Percentiles rank a stretch among this genome's conserved stretches.
These are phyloP conservation scores for Oreochromis spilurus DNA, from an alignment of 2,113 vertebrate species.

Conservation along the genomic window DNA sequence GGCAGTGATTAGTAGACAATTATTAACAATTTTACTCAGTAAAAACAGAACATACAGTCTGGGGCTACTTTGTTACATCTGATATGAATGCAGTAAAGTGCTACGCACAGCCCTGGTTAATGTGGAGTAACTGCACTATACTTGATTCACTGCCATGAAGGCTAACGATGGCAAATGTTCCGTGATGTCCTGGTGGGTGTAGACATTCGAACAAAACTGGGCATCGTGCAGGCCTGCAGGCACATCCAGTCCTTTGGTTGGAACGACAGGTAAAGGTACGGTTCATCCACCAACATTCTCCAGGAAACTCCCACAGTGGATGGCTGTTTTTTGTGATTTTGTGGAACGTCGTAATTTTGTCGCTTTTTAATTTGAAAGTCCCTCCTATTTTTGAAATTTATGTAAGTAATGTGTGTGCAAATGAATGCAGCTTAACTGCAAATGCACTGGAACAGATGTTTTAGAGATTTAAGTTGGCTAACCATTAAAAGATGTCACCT, in stretches of 20 bases:
- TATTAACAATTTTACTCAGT: not conserved
- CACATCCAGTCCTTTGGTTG: not conserved
- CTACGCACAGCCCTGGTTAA: not conserved
- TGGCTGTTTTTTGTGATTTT: not conserved
- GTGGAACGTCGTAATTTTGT: not conserved
- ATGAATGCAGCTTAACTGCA: not conserved
- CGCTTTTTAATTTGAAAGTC: not conserved
- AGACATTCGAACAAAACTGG: not conserved
- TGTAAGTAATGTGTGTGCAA: not conserved
- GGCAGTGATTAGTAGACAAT: not conserved
- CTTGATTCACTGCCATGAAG: not conserved
- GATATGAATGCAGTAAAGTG: not conserved
- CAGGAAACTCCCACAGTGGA: not conserved
- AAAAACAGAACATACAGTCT: not conserved
- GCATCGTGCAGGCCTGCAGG: not conserved
- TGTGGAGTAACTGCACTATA: accelerated
- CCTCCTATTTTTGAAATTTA: not conserved
- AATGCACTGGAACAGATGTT: not conserved
- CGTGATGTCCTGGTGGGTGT: not conserved
- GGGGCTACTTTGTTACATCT: not conserved
- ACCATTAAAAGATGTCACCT: not conserved
- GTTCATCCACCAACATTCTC: not conserved
- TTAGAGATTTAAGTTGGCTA: not conserved
- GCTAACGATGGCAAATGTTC: not conserved
- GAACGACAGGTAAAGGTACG: not conserved